phyloP scores from a whole-genome alignment of 30 jellyfish, hydroid and myxozoan genomes.

The Turritopsis rubra region DNA sequence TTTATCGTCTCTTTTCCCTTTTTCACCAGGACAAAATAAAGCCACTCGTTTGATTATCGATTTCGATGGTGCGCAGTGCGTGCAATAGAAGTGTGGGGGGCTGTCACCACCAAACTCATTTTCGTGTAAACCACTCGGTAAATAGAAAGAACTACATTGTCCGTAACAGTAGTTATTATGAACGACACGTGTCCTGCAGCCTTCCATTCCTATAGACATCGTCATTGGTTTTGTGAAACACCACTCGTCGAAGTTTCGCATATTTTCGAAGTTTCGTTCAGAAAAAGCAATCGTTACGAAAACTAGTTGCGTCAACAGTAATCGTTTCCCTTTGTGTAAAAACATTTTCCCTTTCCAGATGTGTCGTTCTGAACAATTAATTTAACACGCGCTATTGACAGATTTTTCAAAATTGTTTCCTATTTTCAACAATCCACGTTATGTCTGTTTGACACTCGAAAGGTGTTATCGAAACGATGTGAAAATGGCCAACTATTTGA shows the following conservation, averaged over 20 bases:
- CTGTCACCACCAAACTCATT: background rate
- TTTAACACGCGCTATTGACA: too few species aligned
- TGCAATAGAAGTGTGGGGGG: background rate
- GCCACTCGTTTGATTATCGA: background rate
- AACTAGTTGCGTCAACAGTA: background rate
- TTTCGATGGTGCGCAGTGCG: background rate
- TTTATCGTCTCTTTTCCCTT: background rate
- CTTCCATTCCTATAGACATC: slow-evolving; percentile 4
- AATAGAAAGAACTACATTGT: slow-evolving; percentile 5
- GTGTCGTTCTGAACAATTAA: too few species aligned
- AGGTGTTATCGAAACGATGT: background rate
- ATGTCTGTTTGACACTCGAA: background rate
- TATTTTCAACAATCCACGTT: too few species aligned
- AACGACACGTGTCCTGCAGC: background rate
- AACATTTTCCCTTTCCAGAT: too few species aligned
- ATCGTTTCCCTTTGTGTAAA: background rate
- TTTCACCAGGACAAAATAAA: background rate
- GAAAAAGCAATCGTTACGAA: background rate
- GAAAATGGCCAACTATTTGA: background rate
- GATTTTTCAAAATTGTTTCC: too few species aligned
- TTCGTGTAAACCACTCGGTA: background rate
- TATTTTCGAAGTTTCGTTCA: too few species aligned
- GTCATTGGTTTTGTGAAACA: background rate
- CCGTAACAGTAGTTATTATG: slow-evolving; percentile 10
- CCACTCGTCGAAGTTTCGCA: background rate